phyloP scores from a whole-genome alignment of 2,113 vertebrate species.

The Astur gentilis region DNA sequence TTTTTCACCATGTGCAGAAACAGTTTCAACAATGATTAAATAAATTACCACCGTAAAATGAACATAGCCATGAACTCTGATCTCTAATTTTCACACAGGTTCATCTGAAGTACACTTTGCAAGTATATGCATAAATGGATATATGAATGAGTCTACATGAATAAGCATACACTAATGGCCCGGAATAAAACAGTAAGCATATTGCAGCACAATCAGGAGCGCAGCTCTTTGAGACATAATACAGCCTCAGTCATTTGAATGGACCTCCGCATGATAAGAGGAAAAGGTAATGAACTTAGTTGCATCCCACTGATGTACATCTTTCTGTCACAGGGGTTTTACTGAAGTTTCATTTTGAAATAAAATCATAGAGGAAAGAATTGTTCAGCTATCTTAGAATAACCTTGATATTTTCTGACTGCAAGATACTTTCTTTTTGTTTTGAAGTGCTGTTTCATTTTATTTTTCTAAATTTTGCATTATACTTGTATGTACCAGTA shows the following conservation, averaged over 20 bases:
- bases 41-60: not conserved
- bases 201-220: not conserved
- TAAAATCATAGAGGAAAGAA: not conserved
- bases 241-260: not conserved
- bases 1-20: not conserved
- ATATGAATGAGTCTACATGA: not conserved
- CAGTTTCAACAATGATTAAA: not conserved
- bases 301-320: not conserved
- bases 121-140: not conserved
- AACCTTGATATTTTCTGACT: not conserved
- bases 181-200: not conserved
- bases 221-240: not conserved
- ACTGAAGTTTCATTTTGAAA: not conserved
- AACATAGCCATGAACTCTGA: not conserved
- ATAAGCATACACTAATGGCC: not conserved
- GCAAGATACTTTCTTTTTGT: not conserved
- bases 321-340: not conserved
- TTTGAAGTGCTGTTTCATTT: not conserved
- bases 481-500: accelerated
- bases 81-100: not conserved
- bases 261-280: not conserved
- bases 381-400: not conserved
- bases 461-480: not conserved
- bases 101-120: not conserved
- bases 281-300: not conserved